Evolutionary conservation across 2,113 vertebrate genomes (phyloP), one percentile per base, ranked within the genome.

Genomic region (Pelodiscus sinensis): DNA sequence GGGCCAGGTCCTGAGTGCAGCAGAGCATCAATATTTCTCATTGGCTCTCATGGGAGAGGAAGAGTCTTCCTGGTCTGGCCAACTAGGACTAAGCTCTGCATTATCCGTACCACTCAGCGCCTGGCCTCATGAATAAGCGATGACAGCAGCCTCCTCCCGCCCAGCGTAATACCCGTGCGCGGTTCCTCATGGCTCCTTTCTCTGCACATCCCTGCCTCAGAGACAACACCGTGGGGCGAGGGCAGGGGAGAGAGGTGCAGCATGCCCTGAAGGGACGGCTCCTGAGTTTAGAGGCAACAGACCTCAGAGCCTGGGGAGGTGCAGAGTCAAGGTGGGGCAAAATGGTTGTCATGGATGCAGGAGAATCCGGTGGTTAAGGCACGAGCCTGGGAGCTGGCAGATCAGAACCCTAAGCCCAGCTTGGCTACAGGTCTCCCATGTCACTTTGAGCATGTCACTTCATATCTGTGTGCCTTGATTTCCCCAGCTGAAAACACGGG

Each of bases 1-100:
- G 35, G 44, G 38, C 44, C 24, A n/a, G 57, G 8, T 13, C 7
- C 2, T 79, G 8, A 25, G 55, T 84, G 35, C 21, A 44, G 18
- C 81, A 83, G 62, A 25, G 8, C 54, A 55, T 18, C 84, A 82
- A 5, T 54, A 55, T 22, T 84, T 84, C 5, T 13, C 81, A 35
- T 77, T 78, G 1, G n/a, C 35, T 81, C 27, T 56, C 51, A 18
- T 0, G 0, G 55, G 38, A 8, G 16, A 52, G 2, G 16, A n/a
- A n/a, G 19, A 86, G n/a, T 52, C n/a, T 38, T 77, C 0, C 0
- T 56, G 60, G 86, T 44, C 75, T 78, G 79, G 79, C n/a, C 85
- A 51, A 81, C 7, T 25, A 85, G 82, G 56, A 83, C 24, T 8
- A 83, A 57, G 38, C 25, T 71, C 89, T 94, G 62, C 83, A 75